Evolutionary conservation across 2,888 invertebrate species (phyloP), one percentile per base, ranked within the genome.

Genomic region (Amiota minor): DNA sequence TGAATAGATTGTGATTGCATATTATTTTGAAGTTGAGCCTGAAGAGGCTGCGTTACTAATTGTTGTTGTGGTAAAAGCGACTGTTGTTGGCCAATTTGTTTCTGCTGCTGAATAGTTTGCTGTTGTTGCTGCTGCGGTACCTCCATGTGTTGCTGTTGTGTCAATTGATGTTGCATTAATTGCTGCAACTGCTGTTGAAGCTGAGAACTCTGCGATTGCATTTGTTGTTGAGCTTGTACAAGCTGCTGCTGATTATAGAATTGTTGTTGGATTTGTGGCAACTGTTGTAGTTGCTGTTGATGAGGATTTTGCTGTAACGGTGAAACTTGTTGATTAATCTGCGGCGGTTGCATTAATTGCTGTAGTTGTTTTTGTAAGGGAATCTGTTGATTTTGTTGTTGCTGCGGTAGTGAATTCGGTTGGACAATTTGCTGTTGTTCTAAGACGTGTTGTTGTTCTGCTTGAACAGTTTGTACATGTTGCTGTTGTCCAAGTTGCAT

Each of bases 61-160:
- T 76, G 69, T 45, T 80, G 80, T 35, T 84, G 80, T 23, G 35
- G 35, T 35, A 35, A 35, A 35, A 35, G 35, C 6, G 35, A 35
- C 70, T 76, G 70, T 23, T 70, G 47, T 23, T 72, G 75, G 35
- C 75, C 71, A 16, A 70, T 78, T 23, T 80, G 80, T 50, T 81
- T 74, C 45, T 76, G 76, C 23, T 77, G 73, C 18, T 20, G 23
- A 2, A 12, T 56, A 62, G 81, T 78, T 1, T 77, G 75, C 67
- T 75, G 72, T 4, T 79, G 82, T 9, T 79, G 81, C 45, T 70
- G 75, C 47, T 81, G 80, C 23, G 76, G 74, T 10, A 74, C 69
- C 6, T 62, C 62, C 72, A 80, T 18, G 64, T 88, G 88, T 56
- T 87, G 35, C 35, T 35, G 89, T 64, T 89, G 87, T 35, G 85